Conservation (phyloP, 2,113 vertebrate species). For the Apteryx owenii region DNA sequence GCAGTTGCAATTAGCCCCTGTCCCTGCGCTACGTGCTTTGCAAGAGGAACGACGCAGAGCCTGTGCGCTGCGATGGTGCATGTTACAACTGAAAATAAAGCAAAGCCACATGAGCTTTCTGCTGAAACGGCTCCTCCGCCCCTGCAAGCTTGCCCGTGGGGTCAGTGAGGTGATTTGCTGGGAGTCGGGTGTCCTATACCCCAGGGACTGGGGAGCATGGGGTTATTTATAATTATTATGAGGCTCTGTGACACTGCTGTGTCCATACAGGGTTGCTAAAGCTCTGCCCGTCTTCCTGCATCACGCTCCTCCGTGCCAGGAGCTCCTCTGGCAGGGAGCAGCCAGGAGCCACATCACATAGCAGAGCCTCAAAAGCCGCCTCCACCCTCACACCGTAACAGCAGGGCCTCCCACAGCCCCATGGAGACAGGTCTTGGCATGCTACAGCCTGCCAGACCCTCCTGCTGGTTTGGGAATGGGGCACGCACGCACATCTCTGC, state of each 20-base stretch:
- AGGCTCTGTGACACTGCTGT: too few relatives aligned
- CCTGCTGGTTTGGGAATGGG: neutral
- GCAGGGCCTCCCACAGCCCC: neutral
- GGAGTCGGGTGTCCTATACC: too few relatives aligned
- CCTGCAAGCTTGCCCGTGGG: neutral
- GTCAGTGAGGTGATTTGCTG: neutral
- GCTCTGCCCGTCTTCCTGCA: too few relatives aligned
- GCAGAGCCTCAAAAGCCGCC: neutral
- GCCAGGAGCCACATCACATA: neutral
- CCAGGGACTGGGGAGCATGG: too few relatives aligned
- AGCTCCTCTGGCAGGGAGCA: neutral
- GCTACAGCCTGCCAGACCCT: neutral
- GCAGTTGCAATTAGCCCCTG: fast-evolving
- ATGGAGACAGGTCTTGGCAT: neutral
- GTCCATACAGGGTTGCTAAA: too few relatives aligned
- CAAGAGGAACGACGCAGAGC: neutral
- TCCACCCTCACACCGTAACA: fast-evolving
- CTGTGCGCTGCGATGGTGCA: too few relatives aligned
- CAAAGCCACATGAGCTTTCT: neutral
- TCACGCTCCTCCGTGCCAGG: too few relatives aligned
- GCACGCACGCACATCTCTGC: neutral
- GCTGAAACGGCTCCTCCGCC: too few relatives aligned
- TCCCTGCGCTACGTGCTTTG: neutral
- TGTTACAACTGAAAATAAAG: neutral
- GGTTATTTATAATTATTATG: too few relatives aligned